These are phyloP conservation scores for Erithacus rubecula DNA, from an alignment of 2,797 vertebrate species.

Conservation along the genomic window DNA sequence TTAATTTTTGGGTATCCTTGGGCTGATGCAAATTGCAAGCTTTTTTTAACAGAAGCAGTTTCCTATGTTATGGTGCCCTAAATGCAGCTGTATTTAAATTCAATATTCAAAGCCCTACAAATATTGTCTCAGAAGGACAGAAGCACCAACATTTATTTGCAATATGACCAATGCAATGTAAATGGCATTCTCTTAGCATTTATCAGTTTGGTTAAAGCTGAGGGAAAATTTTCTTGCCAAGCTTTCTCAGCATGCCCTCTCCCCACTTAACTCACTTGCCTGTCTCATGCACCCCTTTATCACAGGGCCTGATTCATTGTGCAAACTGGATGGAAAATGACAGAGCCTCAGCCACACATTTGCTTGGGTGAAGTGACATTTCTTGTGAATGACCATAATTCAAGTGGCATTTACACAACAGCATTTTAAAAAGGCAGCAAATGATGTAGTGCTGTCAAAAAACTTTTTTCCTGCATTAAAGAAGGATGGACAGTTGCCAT, in stretches of 20 bases:
- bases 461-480: neutral
- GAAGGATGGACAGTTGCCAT: neutral
- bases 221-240: constrained; percentile 1
- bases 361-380: constrained; percentile 13
- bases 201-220: neutral
- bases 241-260: neutral
- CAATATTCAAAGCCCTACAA: neutral
- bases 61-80: neutral
- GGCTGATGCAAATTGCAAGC: neutral
- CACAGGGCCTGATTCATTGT: neutral
- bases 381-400: constrained; percentile 18
- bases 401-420: neutral
- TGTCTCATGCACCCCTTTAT: constrained; percentile 10
- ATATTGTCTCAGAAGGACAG: neutral
- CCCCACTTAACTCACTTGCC: neutral
- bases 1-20: neutral
- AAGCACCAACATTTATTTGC: constrained; percentile 7
- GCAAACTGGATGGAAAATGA: constrained; percentile 3
- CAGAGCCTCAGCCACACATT: neutral
- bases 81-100: neutral
- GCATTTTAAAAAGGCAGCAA: constrained; percentile 15
- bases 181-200: constrained; percentile 1
- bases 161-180: neutral
- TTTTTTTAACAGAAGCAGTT: neutral
- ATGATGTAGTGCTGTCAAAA: neutral